Evolutionary conservation across 2,888 invertebrate genomes (phyloP), one percentile per base, ranked within the genome.

Genomic region (Phyllotreta striolata): DNA sequence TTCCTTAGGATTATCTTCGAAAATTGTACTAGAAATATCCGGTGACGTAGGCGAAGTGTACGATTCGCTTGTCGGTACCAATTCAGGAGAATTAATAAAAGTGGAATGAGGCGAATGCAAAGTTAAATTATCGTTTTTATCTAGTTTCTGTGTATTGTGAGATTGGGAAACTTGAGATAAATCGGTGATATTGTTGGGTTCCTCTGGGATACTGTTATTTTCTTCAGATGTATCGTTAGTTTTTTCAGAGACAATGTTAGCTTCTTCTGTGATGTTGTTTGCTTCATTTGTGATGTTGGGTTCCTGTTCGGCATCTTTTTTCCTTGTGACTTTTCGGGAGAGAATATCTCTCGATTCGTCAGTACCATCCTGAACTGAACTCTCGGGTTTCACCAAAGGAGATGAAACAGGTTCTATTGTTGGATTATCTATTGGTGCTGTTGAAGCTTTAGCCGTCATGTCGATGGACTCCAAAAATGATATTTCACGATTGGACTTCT

Each of bases 381-480:
- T 52, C 7, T 52, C 43, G 10, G 39, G 14, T 44, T 52, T 60
- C 8, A 35, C n/a, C 4, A 49, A 12, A 6, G 44, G 37, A 5
- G 37, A 24, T 6, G 52, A 38, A 9, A 37, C 37, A 6, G 47
- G 35, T 43, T 35, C 35, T n/a, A 10, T 9, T 44, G 6, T 8
- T 34, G 24, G 24, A 1, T 12, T 10, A 37, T 12, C n/a, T 4
- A 52, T 52, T 10, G 40, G 10, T 10, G 13, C 43, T 14, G 14
- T 35, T 44, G 24, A 44, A 34, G 34, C 52, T 47, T 55, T 66
- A 44, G 63, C 54, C 1, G 44, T 14, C 7, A 68, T 37, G 34
- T 62, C 49, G 34, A 68, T 68, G 1, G 68, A 68, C 24, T 66
- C 62, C 44, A 68, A 54, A 43, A 66, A 68, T 24, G 68, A 68